A percentile compares a stretch with the other conserved stretches of the same genome.
Conservation (phyloP, 2,888 invertebrate genomes). For the Macrophya annulata region DNA sequence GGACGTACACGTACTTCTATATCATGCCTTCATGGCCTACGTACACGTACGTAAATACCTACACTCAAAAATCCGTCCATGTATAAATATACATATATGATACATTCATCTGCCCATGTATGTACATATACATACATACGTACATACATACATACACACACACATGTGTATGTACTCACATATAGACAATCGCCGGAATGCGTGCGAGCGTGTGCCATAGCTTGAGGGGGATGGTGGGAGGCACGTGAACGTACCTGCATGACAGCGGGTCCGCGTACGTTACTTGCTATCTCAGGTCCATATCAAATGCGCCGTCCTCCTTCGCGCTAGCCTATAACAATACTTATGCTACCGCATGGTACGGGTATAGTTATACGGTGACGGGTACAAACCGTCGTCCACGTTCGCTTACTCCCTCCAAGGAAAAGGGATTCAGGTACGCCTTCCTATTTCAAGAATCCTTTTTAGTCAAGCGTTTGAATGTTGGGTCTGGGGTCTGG, state of each 20-base stretch:
- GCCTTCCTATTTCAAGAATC: neutral
- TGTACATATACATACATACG: neutral
- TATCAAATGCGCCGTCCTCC: slow-evolving; percentile 76
- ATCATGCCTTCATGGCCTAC: slow-evolving; percentile 14
- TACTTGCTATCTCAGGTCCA: slow-evolving; percentile 77
- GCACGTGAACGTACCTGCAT: slow-evolving; percentile 68
- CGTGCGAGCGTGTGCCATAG: slow-evolving; percentile 58
- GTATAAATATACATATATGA: neutral
- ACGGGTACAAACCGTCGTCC: slow-evolving; percentile 54
- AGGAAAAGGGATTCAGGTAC: neutral
- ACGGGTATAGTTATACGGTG: slow-evolving; percentile 32
- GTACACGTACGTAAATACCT: neutral
- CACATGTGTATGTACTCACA: neutral
- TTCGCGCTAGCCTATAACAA: slow-evolving; percentile 45
- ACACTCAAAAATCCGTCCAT: neutral
- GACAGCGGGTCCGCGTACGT: slow-evolving; percentile 76
- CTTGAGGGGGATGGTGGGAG: slow-evolving; percentile 58
- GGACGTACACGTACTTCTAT: slow-evolving; percentile 31
- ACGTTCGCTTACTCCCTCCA: slow-evolving; percentile 43
- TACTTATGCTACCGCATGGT: slow-evolving; percentile 31
- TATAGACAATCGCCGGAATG: slow-evolving; percentile 36
- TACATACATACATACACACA: neutral
- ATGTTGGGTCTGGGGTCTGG: neutral
- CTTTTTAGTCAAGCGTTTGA: neutral
- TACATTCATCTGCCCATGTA: neutral